phyloP scores from a whole-genome alignment of 2,113 vertebrate genomes.

The Eira barbara region DNA sequence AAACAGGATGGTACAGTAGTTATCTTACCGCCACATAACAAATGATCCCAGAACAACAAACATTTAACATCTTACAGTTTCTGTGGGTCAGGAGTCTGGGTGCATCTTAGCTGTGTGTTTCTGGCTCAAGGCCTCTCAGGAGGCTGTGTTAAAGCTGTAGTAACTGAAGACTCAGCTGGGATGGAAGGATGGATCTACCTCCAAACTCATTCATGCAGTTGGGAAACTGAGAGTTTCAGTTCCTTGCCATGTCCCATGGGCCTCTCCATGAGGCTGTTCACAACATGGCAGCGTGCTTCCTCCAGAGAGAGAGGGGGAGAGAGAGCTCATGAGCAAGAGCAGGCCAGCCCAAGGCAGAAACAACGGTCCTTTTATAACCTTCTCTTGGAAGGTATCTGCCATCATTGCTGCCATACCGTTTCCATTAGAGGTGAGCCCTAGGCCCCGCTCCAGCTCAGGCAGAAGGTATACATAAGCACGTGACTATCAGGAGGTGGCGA shows the following conservation, averaged over 20 bases:
- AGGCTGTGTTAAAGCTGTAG: not conserved
- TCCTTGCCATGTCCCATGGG: not conserved
- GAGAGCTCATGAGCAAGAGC: not conserved
- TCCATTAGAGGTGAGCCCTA: conserved; percentile 12
- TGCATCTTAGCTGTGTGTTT: not conserved
- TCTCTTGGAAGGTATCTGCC: not conserved
- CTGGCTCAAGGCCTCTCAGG: not conserved
- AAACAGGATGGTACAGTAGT: not conserved
- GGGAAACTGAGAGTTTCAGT: not conserved
- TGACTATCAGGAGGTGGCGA: not conserved
- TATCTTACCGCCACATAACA: not conserved
- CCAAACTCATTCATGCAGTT: not conserved
- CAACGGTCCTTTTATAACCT: conserved; percentile 15
- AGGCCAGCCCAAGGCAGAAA: conserved; percentile 4
- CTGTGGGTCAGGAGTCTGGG: conserved; percentile 24
- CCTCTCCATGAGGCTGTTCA: not conserved
- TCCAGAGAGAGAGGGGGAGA: not conserved
- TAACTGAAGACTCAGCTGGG: not conserved
- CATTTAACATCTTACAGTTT: not conserved
- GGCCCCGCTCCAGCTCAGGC: not conserved
- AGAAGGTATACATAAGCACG: not conserved
- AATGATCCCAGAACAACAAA: conserved; percentile 12
- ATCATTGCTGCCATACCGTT: not conserved
- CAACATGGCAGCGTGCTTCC: not conserved
- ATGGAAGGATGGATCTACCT: not conserved